These are phyloP conservation scores for Ptiloglossa arizonensis DNA, from an alignment of 1,140 invertebrate genomes.

Conservation along the genomic window DNA sequence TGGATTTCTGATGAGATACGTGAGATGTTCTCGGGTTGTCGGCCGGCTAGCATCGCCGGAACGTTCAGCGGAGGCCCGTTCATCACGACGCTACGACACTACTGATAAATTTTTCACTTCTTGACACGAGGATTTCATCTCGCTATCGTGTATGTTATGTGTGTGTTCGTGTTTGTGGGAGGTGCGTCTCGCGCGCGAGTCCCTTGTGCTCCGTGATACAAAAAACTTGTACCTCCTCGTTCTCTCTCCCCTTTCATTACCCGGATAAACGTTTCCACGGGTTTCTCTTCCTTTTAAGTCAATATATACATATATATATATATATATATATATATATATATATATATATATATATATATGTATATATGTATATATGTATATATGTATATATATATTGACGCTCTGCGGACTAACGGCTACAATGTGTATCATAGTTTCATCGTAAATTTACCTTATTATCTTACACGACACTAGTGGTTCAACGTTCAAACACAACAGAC, in stretches of 20 bases:
- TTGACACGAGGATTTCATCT: conserved; percentile 18
- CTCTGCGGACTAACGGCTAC: conserved; percentile 37
- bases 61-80: neutral
- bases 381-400: conserved; percentile 33
- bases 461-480: conserved; percentile 41
- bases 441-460: conserved; percentile 26
- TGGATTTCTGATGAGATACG: too few species aligned
- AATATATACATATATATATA: conserved; percentile 22
- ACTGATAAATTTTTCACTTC: conserved; percentile 35
- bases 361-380: conserved; percentile 21
- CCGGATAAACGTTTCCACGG: conserved; percentile 3
- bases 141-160: neutral
- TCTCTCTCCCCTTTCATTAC: conserved; percentile 18
- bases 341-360: conserved; percentile 21
- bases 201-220: neutral
- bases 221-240: conserved; percentile 1
- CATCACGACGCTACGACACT: conserved; percentile 44
- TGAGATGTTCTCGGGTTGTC: neutral
- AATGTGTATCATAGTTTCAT: conserved; percentile 29
- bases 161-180: neutral
- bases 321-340: conserved; percentile 26
- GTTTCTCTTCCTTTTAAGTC: neutral
- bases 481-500: conserved; percentile 41
- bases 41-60: neutral
- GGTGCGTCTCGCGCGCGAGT: conserved; percentile 1